These are phyloP conservation scores for Labia minor DNA, from an alignment of 2,888 invertebrate species.

Conservation along the genomic window DNA sequence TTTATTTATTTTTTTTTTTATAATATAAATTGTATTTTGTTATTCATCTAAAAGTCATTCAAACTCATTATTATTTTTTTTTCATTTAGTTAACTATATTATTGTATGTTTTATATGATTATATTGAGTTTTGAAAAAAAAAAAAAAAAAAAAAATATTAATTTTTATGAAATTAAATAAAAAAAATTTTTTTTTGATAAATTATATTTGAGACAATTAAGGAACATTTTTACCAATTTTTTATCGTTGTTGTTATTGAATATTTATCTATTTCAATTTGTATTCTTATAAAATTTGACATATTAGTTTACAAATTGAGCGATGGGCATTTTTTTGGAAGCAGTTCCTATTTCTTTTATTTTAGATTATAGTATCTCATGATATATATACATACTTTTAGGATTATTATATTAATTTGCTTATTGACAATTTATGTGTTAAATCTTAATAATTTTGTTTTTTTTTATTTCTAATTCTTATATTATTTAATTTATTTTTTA, in stretches of 20 bases:
- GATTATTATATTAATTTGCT: not conserved
- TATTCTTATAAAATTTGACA: not conserved
- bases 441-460: slow-evolving; percentile 3
- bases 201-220: slow-evolving; percentile 18
- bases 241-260: slow-evolving; percentile 16
- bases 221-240: slow-evolving; percentile 22
- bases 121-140: slow-evolving; percentile 23
- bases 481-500: slow-evolving; percentile 1
- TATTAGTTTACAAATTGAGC: slow-evolving; percentile 13
- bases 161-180: slow-evolving; percentile 20
- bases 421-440: slow-evolving; percentile 2
- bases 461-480: not conserved
- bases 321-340: not conserved
- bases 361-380: not conserved
- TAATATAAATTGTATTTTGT: slow-evolving; percentile 3
- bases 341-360: slow-evolving; percentile 8
- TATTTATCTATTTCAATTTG: slow-evolving; percentile 1
- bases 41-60: not conserved
- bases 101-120: not conserved
- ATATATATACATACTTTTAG: slow-evolving; percentile 15
- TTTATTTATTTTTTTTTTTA: not conserved
- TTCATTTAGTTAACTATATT: not conserved
- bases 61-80: not conserved
- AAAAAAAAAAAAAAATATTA: slow-evolving; percentile 27
- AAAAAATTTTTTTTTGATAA: not conserved